A percentile compares a stretch with the other conserved stretches of the same genome.
phyloP scores from a whole-genome alignment of 2,113 vertebrate species.

The Lophura nycthemera region DNA sequence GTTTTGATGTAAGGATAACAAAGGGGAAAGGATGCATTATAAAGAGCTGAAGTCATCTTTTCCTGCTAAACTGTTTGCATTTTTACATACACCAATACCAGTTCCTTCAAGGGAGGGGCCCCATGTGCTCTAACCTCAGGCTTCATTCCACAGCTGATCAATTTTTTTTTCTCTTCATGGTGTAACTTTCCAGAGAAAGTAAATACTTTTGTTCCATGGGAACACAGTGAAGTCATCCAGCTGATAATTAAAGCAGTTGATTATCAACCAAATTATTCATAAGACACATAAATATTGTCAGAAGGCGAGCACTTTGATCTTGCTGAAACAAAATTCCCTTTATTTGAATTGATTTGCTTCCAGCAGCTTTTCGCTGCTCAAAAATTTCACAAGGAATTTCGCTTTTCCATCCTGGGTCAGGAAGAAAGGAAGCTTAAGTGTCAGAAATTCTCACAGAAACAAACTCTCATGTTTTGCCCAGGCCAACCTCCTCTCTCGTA shows the following conservation, averaged over 20 bases:
- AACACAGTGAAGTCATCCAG: background rate
- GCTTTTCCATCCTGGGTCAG: background rate
- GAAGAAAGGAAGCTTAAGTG: constrained; percentile 27
- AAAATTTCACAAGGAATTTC: background rate
- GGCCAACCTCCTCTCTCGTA: constrained; percentile 7
- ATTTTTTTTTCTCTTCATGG: rapidly evolving
- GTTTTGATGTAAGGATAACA: background rate
- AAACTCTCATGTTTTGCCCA: background rate
- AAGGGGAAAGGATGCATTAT: background rate
- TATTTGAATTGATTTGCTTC: background rate
- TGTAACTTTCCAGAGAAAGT: background rate
- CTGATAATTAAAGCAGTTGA: background rate
- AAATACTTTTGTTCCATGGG: background rate
- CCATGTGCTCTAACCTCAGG: background rate
- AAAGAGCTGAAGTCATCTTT: background rate
- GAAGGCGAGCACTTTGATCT: constrained; percentile 19
- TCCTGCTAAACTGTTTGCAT: background rate
- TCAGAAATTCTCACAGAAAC: constrained; percentile 59
- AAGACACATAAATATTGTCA: constrained; percentile 6
- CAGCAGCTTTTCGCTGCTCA: background rate
- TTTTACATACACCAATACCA: background rate
- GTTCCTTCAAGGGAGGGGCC: constrained; percentile 12
- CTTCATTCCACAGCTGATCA: constrained; percentile 27
- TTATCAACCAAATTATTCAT: constrained; percentile 8
- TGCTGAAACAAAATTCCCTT: background rate